Evolutionary conservation across 2,888 invertebrate genomes (phyloP).

Genomic region (Gymnocheta viridis): DNA sequence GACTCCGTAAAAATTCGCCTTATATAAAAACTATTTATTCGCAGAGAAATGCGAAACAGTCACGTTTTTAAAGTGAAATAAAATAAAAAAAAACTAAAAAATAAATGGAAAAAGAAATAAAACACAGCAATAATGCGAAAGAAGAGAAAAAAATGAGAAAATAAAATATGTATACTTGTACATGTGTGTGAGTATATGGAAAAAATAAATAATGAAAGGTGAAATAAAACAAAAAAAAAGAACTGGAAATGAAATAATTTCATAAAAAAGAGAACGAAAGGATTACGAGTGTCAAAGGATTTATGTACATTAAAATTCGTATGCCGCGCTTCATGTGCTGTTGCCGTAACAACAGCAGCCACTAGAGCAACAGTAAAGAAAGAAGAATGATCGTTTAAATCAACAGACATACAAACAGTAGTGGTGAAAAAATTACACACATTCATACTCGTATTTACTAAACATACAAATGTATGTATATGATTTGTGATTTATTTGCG

Average conservation of each 20-base stretch:
- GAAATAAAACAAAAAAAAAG: constrained; percentile 32
- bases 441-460: neutral
- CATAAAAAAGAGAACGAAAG: constrained; percentile 58
- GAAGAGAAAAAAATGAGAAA: neutral
- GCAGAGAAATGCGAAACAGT: constrained; percentile 50
- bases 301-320: constrained; percentile 69
- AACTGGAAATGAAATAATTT: constrained; percentile 51
- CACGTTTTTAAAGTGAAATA: constrained; percentile 63
- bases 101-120: constrained; percentile 7
- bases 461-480: no score
- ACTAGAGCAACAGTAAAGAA: neutral
- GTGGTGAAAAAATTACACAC: neutral
- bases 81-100: constrained; percentile 46
- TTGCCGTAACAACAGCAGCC: constrained; percentile 13
- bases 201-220: constrained; percentile 43
- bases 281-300: constrained; percentile 72
- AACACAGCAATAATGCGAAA: constrained; percentile 2
- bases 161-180: constrained; percentile 29
- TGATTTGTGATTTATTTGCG: no score
- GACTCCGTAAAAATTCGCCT: constrained; percentile 30
- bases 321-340: constrained; percentile 53
- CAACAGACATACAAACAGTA: neutral
- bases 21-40: constrained; percentile 59
- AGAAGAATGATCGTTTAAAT: neutral
- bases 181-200: no score